Base-by-base conservation (phyloP, 2,797 vertebrate species). In the Coreius guichenoti region DNA sequence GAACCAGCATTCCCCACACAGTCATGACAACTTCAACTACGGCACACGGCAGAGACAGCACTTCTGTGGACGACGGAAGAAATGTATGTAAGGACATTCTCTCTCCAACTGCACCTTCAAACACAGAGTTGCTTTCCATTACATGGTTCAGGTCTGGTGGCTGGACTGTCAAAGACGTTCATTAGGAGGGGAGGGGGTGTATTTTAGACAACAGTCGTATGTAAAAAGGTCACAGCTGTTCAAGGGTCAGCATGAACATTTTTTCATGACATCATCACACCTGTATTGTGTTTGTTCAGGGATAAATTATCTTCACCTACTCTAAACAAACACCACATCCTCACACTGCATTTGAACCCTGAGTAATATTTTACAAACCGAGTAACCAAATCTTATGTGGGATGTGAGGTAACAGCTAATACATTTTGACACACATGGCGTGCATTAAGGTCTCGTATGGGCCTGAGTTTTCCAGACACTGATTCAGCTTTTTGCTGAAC, bases 51-150 rank as follows among this genome's bases (percentile, higher is more conserved):
- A 94, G 81, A 95, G 92, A 89, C 96, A 95, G 51, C 97, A 98
- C 92, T 98, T 96, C 95, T 98, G 97, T 65, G 97, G 97, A 91
- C 96, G 96, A 92, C 94, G 96, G 94, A 97, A 96, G 96, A 98
- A 98, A 98, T 97, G 97, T 98, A 97, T 94, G 97, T 98, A 97
- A 97, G 96, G 95, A 91, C 86, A 88, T 89, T 92, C 93, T 87
- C 85, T 86, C 43, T 80, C 16, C 58, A 54, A 49, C 56, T 14
- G 29, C 68, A 19, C 49, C 61, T 58, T 68, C 23, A 31, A 31
- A 31, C 47, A 82, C 47, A 73, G 39, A 56, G 45, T 33, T 76
- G 63, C 21, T 77, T 58, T 77, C 56, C 14, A 77, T 77, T 47
- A 51, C 11, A 78, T n/a, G 65, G 45, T 33, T 65, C 29, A 65